Conservation (phyloP, 2,888 invertebrate species). For the Drosophila merina region DNA sequence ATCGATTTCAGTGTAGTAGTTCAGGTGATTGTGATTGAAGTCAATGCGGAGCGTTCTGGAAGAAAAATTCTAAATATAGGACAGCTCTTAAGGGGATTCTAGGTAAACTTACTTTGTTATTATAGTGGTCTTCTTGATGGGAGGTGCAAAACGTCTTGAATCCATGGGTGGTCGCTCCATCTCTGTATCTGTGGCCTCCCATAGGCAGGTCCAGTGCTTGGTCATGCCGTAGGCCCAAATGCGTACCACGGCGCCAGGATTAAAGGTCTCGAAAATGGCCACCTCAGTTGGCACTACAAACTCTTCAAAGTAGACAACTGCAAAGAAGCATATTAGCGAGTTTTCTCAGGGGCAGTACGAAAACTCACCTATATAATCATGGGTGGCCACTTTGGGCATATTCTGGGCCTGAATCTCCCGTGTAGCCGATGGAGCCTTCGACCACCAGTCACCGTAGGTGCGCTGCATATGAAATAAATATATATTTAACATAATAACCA, state of each 20-base stretch:
- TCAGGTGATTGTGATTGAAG: constrained; percentile 91
- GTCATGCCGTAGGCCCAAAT: constrained; percentile 88
- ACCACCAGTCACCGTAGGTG: constrained; percentile 94
- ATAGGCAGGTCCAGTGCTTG: constrained; percentile 89
- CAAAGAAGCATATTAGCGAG: background rate
- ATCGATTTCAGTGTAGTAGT: constrained; percentile 95
- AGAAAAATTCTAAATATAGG: constrained; percentile 23
- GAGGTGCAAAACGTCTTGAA: constrained; percentile 91
- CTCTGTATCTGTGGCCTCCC: constrained; percentile 86
- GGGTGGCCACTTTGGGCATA: constrained; percentile 87
- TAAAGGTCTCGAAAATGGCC: constrained; percentile 92
- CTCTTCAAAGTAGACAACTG: constrained; percentile 83
- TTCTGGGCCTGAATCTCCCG: constrained; percentile 91
- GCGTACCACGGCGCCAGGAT: constrained; percentile 92
- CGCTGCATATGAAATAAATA: constrained; percentile 85
- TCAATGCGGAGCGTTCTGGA: constrained; percentile 91
- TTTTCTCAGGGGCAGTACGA: background rate
- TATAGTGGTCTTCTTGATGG: constrained; percentile 86
- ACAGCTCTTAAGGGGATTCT: background rate
- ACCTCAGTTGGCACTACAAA: constrained; percentile 85
- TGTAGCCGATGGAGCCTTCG: constrained; percentile 89
- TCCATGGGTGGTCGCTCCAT: constrained; percentile 82
- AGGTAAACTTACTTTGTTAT: constrained; percentile 83
- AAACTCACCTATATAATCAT: constrained; percentile 91
- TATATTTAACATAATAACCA: too few species aligned